Conservation (phyloP, 1,140 invertebrate species). For the Mya arenaria region DNA sequence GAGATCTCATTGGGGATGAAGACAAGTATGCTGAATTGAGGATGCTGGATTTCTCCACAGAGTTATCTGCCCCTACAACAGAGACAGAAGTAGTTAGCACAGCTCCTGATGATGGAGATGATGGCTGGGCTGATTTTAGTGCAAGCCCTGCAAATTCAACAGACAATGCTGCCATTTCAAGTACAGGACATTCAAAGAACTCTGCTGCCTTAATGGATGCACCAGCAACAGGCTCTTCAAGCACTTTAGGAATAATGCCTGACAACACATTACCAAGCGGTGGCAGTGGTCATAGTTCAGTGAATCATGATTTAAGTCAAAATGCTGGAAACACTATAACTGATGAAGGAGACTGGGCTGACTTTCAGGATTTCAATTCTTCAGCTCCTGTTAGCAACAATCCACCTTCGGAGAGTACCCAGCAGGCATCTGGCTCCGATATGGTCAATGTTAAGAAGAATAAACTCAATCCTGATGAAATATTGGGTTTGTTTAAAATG, state of each 20-base stretch:
- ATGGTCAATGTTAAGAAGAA: slow-evolving; percentile 71
- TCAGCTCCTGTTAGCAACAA: slow-evolving; percentile 31
- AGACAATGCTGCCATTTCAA: too few relatives aligned
- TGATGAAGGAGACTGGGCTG: slow-evolving; percentile 55
- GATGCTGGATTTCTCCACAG: slow-evolving; percentile 56
- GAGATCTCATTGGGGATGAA: slow-evolving; percentile 77
- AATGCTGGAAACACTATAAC: too few relatives aligned
- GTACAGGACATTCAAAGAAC: too few relatives aligned
- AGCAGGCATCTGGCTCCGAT: slow-evolving; percentile 8
- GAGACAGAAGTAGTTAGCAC: neutral
- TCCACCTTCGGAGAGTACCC: neutral
- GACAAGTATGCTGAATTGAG: slow-evolving; percentile 82
- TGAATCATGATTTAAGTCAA: too few relatives aligned
- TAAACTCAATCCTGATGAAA: slow-evolving; percentile 69
- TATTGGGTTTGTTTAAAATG: slow-evolving; percentile 73
- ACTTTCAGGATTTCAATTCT: slow-evolving; percentile 27
- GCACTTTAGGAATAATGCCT: too few relatives aligned
- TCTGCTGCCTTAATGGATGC: too few relatives aligned
- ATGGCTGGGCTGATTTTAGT: neutral
- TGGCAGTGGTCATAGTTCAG: too few relatives aligned
- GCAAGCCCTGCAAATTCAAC: too few relatives aligned
- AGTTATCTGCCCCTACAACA: neutral
- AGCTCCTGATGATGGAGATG: slow-evolving; percentile 13
- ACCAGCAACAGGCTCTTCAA: too few relatives aligned
- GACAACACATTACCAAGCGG: too few relatives aligned